phyloP scores from a whole-genome alignment of 2,888 invertebrate species.

The Tachina grossa region DNA sequence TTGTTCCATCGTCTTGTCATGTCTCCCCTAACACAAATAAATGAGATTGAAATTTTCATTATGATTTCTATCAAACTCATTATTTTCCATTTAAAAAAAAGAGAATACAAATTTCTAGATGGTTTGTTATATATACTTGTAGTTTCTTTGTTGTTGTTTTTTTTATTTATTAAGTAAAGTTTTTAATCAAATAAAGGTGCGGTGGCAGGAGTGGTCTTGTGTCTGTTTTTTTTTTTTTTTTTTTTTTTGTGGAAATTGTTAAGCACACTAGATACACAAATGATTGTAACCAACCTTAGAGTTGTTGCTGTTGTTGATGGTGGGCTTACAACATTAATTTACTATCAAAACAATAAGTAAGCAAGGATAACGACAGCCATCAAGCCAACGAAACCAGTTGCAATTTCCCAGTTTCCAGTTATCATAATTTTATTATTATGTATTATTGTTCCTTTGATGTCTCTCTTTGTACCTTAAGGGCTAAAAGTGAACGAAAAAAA shows the following conservation, averaged over 20 bases:
- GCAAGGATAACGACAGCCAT: conserved; percentile 58
- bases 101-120: conserved; percentile 11
- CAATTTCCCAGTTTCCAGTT: conserved; percentile 39
- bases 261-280: conserved; percentile 61
- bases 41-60: conserved; percentile 11
- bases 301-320: conserved; percentile 30
- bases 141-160: conserved; percentile 2
- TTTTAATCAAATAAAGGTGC: conserved; percentile 32
- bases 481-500: conserved; percentile 29
- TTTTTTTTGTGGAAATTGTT: conserved; percentile 38
- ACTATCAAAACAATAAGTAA: conserved; percentile 72
- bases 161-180: conserved; percentile 45
- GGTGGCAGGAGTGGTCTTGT: conserved; percentile 63
- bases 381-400: conserved; percentile 51
- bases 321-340: conserved; percentile 73
- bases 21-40: conserved; percentile 7
- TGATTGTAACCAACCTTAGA: conserved; percentile 59
- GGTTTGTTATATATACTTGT: conserved; percentile 28
- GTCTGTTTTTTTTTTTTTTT: conserved; percentile 35
- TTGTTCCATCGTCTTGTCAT: conserved; percentile 7
- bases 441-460: conserved; percentile 55
- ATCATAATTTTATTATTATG: conserved; percentile 39
- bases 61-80: conserved; percentile 21
- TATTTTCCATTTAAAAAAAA: conserved; percentile 22
- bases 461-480: conserved; percentile 37